Evolutionary conservation across 2,888 invertebrate genomes (phyloP).

Genomic region (Axea sp.): DNA sequence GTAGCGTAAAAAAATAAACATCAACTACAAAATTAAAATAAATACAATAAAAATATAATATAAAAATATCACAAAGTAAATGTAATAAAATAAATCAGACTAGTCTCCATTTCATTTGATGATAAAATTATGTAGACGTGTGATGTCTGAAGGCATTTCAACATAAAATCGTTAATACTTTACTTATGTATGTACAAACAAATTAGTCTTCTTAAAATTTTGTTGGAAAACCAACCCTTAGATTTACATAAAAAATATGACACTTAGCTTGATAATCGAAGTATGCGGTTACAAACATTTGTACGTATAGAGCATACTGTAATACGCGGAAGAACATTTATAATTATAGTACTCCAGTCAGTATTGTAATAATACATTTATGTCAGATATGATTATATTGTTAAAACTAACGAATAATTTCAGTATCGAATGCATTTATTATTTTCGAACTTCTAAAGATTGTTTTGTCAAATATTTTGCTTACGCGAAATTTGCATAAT

Average conservation of each 20-base stretch:
- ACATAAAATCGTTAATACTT: conserved; percentile 25
- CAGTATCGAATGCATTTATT: conserved; percentile 39
- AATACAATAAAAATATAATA: conserved; percentile 9
- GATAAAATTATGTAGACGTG: conserved; percentile 31
- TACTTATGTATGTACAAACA: conserved; percentile 33
- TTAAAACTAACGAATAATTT: conserved; percentile 46
- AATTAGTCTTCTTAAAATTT: conserved; percentile 44
- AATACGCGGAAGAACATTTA: conserved; percentile 49
- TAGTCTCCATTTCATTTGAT: neutral
- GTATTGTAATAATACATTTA: conserved; percentile 36
- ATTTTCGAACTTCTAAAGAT: conserved; percentile 51
- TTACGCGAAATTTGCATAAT: conserved; percentile 30
- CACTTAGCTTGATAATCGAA: conserved; percentile 46
- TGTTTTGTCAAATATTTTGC: conserved; percentile 43
- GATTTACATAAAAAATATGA: conserved; percentile 50
- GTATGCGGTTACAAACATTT: conserved; percentile 49
- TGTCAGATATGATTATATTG: conserved; percentile 43
- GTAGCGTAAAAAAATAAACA: neutral
- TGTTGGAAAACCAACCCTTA: conserved; percentile 31
- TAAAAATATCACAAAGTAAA: conserved; percentile 10
- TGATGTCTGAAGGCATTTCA: conserved; percentile 13
- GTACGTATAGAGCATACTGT: conserved; percentile 50
- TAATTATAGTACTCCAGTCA: conserved; percentile 51
- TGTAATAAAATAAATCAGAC: conserved; percentile 1
- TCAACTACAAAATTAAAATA: neutral